Percentiles rank a stretch among this genome's conserved stretches.
Conservation (phyloP, 2,797 vertebrate genomes). For the Falco novaeseelandiae region DNA sequence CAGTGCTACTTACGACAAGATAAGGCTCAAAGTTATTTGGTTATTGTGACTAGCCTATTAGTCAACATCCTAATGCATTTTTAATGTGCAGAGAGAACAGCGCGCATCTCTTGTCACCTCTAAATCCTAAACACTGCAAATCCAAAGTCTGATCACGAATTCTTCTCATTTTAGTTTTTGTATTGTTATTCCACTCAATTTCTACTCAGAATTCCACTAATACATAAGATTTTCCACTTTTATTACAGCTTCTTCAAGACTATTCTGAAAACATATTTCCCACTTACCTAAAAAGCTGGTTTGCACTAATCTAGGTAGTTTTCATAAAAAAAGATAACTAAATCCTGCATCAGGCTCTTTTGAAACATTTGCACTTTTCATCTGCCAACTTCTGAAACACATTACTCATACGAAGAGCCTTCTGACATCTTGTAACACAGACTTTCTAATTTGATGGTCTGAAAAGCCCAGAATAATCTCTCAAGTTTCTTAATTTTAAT, state of each 20-base stretch:
- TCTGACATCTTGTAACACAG: constrained; percentile 41
- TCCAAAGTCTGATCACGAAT: background rate
- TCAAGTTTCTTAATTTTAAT: constrained; percentile 9
- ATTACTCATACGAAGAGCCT: constrained; percentile 43
- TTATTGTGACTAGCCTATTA: background rate
- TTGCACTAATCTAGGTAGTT: background rate
- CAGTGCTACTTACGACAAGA: background rate
- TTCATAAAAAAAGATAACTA: constrained; percentile 39
- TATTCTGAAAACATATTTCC: constrained; percentile 21
- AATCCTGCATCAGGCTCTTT: constrained; percentile 36
- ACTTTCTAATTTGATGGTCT: constrained; percentile 29
- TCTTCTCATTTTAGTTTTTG: background rate
- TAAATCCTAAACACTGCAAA: background rate
- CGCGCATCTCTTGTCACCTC: background rate
- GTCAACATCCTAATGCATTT: background rate
- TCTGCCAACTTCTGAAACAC: constrained; percentile 54
- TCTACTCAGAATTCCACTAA: background rate
- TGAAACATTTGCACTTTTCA: constrained; percentile 38
- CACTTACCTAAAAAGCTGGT: background rate
- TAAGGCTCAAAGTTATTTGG: background rate
- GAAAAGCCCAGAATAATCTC: constrained; percentile 12
- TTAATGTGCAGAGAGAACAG: background rate
- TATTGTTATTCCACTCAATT: background rate
- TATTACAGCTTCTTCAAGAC: background rate
- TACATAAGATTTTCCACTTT: background rate